Evolutionary conservation across 53 echinoderm and acorn worm species (phyloP).

Genomic region (Temnopleurus reevesii): DNA sequence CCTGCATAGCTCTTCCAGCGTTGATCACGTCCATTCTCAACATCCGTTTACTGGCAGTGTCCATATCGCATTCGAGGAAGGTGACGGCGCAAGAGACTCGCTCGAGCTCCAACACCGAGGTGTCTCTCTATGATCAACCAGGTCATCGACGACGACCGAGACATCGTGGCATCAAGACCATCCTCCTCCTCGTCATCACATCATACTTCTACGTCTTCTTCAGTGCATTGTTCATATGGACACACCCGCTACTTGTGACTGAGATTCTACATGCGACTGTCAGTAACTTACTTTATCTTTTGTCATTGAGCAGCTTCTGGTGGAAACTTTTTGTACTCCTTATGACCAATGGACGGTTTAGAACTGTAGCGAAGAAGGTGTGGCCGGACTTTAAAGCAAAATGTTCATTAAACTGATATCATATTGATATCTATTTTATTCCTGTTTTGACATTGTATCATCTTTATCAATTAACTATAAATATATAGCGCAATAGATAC

Average conservation of each 20-base stretch:
- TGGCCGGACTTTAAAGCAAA: neutral
- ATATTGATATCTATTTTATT: too few species aligned
- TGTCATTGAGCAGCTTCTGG: constrained; percentile 53
- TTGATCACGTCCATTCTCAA: constrained; percentile 16
- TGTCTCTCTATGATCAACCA: neutral
- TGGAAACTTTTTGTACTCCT: constrained; percentile 49
- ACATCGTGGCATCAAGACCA: constrained; percentile 28
- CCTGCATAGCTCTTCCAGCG: constrained; percentile 32
- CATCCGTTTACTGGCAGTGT: constrained; percentile 16
- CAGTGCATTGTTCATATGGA: constrained; percentile 28
- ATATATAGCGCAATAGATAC: too few species aligned
- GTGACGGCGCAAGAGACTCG: neutral
- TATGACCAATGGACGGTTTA: constrained; percentile 7
- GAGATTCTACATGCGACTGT: neutral
- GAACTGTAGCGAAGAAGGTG: neutral
- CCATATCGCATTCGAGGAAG: neutral
- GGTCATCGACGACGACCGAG: neutral
- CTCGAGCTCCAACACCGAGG: neutral
- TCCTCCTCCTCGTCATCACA: constrained; percentile 33
- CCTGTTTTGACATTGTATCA: too few species aligned
- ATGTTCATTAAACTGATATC: neutral
- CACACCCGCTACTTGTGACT: neutral
- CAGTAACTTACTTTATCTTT: constrained; percentile 18
- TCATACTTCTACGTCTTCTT: constrained; percentile 48
- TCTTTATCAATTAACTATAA: too few species aligned